Percentiles rank a stretch among this genome's conserved stretches.
phyloP scores from a whole-genome alignment of 2,113 vertebrate species.

The Ammodytes marinus region DNA sequence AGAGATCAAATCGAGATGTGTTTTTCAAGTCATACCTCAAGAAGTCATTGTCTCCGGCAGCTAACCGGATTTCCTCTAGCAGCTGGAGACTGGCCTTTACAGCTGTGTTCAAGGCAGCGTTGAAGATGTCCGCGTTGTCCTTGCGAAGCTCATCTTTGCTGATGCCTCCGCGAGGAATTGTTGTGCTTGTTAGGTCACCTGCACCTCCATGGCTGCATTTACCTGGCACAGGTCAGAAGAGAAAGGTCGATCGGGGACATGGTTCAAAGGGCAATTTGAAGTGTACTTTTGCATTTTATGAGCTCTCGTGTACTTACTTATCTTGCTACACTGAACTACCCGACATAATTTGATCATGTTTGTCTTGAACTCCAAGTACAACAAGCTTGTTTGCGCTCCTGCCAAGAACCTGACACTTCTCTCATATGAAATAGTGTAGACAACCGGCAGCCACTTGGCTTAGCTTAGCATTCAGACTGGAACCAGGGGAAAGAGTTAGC shows the following conservation, averaged over 20 bases:
- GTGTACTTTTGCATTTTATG: background rate
- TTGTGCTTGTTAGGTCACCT: slow-evolving; percentile 70
- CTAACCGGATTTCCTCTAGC: slow-evolving; percentile 78
- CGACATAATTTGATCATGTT: background rate
- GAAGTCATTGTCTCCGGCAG: slow-evolving; percentile 72
- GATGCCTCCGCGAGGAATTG: slow-evolving; percentile 77
- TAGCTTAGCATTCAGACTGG: too few species aligned
- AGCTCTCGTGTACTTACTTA: background rate
- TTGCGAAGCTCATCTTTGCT: slow-evolving; percentile 77
- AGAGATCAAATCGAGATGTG: background rate
- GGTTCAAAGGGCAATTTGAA: background rate
- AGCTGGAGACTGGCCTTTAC: slow-evolving; percentile 71
- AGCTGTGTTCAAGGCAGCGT: slow-evolving; percentile 73
- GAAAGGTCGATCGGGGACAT: background rate
- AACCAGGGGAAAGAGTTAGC: too few species aligned
- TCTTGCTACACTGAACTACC: background rate
- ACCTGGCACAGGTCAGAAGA: slow-evolving; percentile 62
- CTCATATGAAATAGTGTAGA: too few species aligned
- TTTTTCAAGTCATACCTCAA: slow-evolving; percentile 67
- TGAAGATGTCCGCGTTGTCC: slow-evolving; percentile 67
- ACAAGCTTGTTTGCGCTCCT: background rate
- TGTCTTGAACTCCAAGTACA: background rate
- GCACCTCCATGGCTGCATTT: slow-evolving; percentile 86
- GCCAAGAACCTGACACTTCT: too few species aligned
- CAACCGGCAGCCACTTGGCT: too few species aligned